Evolutionary conservation across 2,113 vertebrate genomes (phyloP), one percentile per base, ranked within the genome.

Genomic region (Muscicapa adusta): DNA sequence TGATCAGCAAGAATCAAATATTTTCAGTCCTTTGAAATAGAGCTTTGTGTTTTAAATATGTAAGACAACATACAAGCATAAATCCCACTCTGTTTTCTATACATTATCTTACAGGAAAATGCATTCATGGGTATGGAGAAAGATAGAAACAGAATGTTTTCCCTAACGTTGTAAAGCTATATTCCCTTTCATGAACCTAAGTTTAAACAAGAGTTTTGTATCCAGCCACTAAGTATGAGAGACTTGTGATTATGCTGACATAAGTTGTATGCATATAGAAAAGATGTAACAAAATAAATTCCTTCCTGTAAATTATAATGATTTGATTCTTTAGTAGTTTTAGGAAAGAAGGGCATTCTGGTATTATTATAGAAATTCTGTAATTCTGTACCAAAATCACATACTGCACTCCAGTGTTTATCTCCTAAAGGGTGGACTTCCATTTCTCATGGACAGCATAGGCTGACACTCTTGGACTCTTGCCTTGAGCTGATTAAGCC

Each of bases 21-120:
- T 63, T 90, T 89, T 50, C 73, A 93, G 73, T 91, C 68, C 78
- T 94, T 94, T 70, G 48, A 48, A 88, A 97, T 96, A 94, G 38
- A 91, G 48, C 15, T 93, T 94, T 96, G 31, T 86, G 33, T 90
- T 97, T 96, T 91, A 75, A 88, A 92, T 54, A n/a, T 56, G 65
- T 85, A n/a, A 67, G 31, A 14, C 40, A 72, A 94, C 34, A 31
- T 2, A 70, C 14, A 91, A 73, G 19, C 40, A n/a, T 53, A 94
- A 94, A 91, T 83, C n/a, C 53, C 58, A 87, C 45, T 71, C 62
- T 78, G 85, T 82, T 95, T 34, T 90, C 17, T 74, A 18, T 20
- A 43, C 4, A 45, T 8, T 89, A 38, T 66, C 51, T 60, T 43
- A 15, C 14, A 70, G 26, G 13, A 85, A 92, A 89, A 79, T 66